Base-by-base conservation (phyloP, 37 sponge, comb jelly and placozoan genomes). In the Eunapius fragilis region DNA sequence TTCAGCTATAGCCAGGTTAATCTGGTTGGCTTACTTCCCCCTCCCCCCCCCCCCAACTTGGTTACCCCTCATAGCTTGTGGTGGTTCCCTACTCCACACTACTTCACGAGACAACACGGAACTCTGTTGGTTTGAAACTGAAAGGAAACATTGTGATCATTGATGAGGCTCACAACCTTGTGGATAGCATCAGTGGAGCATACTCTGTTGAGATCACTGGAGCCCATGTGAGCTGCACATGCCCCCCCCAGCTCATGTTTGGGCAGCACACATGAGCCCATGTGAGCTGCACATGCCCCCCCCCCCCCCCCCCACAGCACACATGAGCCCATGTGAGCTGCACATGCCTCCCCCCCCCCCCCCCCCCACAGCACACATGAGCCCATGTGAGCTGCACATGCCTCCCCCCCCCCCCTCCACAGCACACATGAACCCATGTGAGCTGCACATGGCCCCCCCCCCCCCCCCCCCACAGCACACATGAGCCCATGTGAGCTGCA, bases 101-200 rank as follows among this genome's bases (percentile, higher is more conserved):
- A 30, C 88, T 99, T 6, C 97, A 97, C 81, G 88, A 78, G 36
- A 76, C 87, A 31, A 97, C 96, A 26, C 80, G 99, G 31, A 81
- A 86, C 30, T 89, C 96, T 28, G 89, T 97, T 26, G 96, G 96
- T 9, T 73, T 99, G 27, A 91, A 76, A 33, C 88, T 99, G 73
- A 86, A 78, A 36, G 99, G 95, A 13, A 90, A 90, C 30, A 90
- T 99, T 23, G 98, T 99, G 36, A 90, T 99, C 77, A 92, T 99
- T 74, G 99, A 99, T 76, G 99, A 99, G 76, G 99, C 99, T 0
- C 99, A 99, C 88, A 99, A 99, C 71, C 93, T 99, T n/a, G 76
- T 96, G 67, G 99, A 99, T 77, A 92, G 96, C 67, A 96, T 99
- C 75, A 82, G 84, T 32, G 89, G 82, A 72, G 92, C 96, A 25